Conservation (phyloP, 2,888 invertebrate species). For the Sericinus montela region DNA sequence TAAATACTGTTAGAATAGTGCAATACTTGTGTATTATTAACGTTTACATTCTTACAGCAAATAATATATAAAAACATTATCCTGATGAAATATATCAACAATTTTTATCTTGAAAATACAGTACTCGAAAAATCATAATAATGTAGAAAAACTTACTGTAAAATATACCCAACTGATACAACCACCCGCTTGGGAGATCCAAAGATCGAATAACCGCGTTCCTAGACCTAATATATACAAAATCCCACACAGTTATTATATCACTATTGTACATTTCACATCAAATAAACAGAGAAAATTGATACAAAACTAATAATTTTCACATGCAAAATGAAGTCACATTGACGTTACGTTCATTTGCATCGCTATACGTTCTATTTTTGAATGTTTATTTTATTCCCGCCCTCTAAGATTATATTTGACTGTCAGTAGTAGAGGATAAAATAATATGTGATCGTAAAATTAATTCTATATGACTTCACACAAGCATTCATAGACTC, state of each 20-base stretch:
- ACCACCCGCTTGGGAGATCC: constrained; percentile 52
- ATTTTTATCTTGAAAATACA: too few species aligned
- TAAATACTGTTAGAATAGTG: too few species aligned
- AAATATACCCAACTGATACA: constrained; percentile 37
- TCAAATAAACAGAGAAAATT: neutral
- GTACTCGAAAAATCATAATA: too few species aligned
- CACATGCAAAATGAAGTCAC: constrained; percentile 16
- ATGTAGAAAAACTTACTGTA: constrained; percentile 35
- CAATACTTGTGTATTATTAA: too few species aligned
- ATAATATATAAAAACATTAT: too few species aligned
- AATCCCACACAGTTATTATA: constrained; percentile 35
- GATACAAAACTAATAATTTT: constrained; percentile 24
- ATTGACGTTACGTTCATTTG: constrained; percentile 29
- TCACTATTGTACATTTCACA: constrained; percentile 33
- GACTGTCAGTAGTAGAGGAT: constrained; percentile 1
- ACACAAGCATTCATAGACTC: neutral
- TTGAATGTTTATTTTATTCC: constrained; percentile 40
- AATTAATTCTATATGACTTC: constrained; percentile 1
- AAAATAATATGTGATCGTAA: constrained; percentile 7
- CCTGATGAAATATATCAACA: too few species aligned
- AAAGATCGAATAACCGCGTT: constrained; percentile 56
- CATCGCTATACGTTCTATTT: constrained; percentile 39
- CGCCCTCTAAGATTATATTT: constrained; percentile 24
- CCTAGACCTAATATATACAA: constrained; percentile 43
- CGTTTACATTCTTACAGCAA: too few species aligned